phyloP scores from a whole-genome alignment of 2,113 vertebrate species.

The Ammospiza caudacuta region DNA sequence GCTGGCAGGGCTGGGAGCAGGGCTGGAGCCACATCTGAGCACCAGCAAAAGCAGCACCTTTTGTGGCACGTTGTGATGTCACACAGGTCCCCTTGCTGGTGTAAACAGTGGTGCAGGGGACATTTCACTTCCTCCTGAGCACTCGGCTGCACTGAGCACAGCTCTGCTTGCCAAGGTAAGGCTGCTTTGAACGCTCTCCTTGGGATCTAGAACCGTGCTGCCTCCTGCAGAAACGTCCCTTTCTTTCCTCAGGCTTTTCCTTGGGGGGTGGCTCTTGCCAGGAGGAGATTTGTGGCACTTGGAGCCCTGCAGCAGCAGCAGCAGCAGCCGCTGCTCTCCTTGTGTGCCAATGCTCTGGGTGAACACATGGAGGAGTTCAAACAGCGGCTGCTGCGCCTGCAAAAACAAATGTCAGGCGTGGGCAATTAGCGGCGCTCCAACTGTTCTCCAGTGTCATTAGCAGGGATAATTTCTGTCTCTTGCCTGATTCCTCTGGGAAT shows the following conservation, averaged over 20 bases:
- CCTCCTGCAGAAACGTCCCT: neutral
- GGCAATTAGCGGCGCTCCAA: neutral
- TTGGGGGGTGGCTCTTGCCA: neutral
- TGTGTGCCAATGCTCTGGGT: neutral
- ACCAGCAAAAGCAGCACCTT: neutral
- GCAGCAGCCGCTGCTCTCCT: neutral
- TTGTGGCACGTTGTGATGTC: neutral
- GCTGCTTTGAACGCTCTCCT: neutral
- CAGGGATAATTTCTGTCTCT: neutral
- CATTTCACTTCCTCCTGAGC: slow-evolving; percentile 52
- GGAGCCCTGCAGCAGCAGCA: neutral
- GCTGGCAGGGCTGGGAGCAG: neutral
- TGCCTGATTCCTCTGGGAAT: neutral
- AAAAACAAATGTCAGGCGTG: neutral
- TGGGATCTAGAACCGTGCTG: neutral
- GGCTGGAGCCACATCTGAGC: neutral
- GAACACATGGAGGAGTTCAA: neutral
- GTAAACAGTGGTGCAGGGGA: slow-evolving; percentile 17
- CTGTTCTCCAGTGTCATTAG: neutral
- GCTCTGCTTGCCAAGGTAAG: slow-evolving; percentile 59
- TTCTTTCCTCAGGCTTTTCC: neutral
- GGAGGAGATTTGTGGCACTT: neutral
- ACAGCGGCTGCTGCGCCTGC: neutral
- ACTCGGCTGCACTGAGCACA: neutral
- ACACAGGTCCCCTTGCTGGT: neutral